Percentiles rank a stretch among this genome's conserved stretches.
These are phyloP conservation scores for Laterallus jamaicensis DNA, from an alignment of 2,113 vertebrate species.

Conservation along the genomic window DNA sequence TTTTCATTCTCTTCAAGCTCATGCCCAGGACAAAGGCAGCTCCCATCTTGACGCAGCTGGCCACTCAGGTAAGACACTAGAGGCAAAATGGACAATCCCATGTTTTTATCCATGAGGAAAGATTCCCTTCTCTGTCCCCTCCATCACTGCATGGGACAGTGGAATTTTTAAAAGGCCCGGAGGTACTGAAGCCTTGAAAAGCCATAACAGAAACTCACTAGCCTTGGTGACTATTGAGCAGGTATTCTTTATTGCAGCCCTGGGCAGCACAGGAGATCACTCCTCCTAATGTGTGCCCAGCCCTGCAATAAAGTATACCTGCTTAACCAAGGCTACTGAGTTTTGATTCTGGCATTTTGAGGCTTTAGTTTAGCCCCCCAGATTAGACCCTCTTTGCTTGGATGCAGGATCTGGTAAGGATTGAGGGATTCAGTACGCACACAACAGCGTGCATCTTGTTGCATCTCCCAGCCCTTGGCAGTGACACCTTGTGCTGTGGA, in stretches of 20 bases:
- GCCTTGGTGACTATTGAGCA: no score
- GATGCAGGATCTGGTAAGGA: no score
- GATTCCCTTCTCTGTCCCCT: background rate
- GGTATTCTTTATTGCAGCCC: no score
- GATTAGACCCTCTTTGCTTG: no score
- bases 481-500: background rate
- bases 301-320: no score
- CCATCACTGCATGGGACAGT: background rate
- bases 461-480: accelerated
- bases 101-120: background rate
- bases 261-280: no score
- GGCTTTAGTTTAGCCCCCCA: no score
- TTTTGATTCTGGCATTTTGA: no score
- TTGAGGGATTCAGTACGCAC: no score
- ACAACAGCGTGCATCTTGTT: background rate
- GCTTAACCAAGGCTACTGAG: no score
- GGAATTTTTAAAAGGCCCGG: background rate
- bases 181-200: background rate
- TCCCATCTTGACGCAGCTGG: background rate
- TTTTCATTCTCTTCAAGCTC: background rate
- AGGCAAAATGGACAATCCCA: background rate
- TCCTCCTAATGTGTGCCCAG: no score
- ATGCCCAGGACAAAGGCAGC: background rate
- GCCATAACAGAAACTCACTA: no score
- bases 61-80: background rate